Base-by-base conservation (phyloP, 2,113 vertebrate species). In the Poecilia latipinna region DNA sequence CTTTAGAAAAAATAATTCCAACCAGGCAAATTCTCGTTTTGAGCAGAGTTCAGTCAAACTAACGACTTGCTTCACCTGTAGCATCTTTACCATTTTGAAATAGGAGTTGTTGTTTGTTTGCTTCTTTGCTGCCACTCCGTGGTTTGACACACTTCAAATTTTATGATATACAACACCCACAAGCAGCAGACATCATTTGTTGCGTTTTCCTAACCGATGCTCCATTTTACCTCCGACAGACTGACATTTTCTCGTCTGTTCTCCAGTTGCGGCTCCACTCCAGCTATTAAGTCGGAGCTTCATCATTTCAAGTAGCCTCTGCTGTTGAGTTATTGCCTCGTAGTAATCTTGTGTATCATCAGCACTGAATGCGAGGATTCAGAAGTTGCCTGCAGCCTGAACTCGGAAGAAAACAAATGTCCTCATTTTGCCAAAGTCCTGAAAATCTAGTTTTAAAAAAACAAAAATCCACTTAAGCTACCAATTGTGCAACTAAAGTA, bases 291-390 rank as follows among this genome's bases (percentile, higher is more conserved):
- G 54, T 60, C 37, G 70, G 51, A 42, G 67, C 68, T 77, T 42
- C 65, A 70, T 82, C 71, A 66, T 44, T 70, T 57, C 72, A 78
- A 65, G 70, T 61, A 62, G 64, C 3, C 35, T 37, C 62, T 79
- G 69, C 31, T 75, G 60, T 66, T 31, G 37, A 54, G 67, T 69
- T 75, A 75, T 64, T 12, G 31, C 35, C 11, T 26, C 24, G 62
- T 42, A 39, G 57, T 42, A 51, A 32, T 72, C 54, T 68, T 37
- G 22, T 70, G 67, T 48, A 62, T 71, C 62, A 44, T 60, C 54
- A 61, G 26, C 24, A 24, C 54, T 70, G 12, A 61, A 62, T 74
- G 48, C 11, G 60, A 32, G 42, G 44, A 64, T 77, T 69, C 54
- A 68, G 29, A 78, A 70, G 65, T 42, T 62, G 51, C 72, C 57